Percentiles rank a stretch among this genome's conserved stretches.
These are phyloP conservation scores for Calycopis cecrops DNA, from an alignment of 1,140 invertebrate species.

Conservation along the genomic window DNA sequence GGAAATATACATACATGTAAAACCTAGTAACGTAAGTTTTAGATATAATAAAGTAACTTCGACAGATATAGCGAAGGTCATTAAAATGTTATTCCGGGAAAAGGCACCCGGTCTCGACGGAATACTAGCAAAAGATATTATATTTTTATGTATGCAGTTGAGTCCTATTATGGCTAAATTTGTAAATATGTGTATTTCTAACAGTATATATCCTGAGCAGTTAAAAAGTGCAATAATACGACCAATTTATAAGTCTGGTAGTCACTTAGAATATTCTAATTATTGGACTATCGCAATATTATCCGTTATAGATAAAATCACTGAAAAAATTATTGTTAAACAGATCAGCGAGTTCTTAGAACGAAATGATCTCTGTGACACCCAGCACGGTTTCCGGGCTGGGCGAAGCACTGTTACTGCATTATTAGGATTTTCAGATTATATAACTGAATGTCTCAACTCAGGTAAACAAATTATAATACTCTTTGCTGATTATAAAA, in stretches of 20 bases:
- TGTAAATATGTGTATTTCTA: slow-evolving; percentile 18
- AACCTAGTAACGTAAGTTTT: slow-evolving; percentile 19
- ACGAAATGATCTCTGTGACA: slow-evolving; percentile 18
- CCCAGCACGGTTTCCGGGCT: slow-evolving; percentile 26
- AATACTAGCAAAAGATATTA: background rate
- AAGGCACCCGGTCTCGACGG: slow-evolving; percentile 12
- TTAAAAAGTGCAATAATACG: too few relatives aligned
- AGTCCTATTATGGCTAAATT: background rate
- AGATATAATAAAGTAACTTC: slow-evolving; percentile 19
- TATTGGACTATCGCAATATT: slow-evolving; percentile 34
- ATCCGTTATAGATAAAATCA: slow-evolving; percentile 30
- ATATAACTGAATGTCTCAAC: too few relatives aligned
- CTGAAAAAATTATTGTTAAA: too few relatives aligned
- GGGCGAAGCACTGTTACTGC: slow-evolving; percentile 14
- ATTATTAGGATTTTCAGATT: too few relatives aligned
- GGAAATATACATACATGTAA: slow-evolving; percentile 23
- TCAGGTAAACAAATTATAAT: slow-evolving; percentile 19
- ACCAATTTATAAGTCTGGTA: slow-evolving; percentile 26
- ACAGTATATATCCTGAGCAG: slow-evolving; percentile 20
- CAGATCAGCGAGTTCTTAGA: slow-evolving; percentile 30
- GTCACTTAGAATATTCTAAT: slow-evolving; percentile 26
- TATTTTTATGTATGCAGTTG: background rate
- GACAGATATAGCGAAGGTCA: slow-evolving; percentile 18
- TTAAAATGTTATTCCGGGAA: slow-evolving; percentile 15
- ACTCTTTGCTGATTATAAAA: slow-evolving; percentile 31